Evolutionary conservation across 1,140 invertebrate genomes (phyloP), one percentile per base, ranked within the genome.

Genomic region (Aphaenogaster floridana): DNA sequence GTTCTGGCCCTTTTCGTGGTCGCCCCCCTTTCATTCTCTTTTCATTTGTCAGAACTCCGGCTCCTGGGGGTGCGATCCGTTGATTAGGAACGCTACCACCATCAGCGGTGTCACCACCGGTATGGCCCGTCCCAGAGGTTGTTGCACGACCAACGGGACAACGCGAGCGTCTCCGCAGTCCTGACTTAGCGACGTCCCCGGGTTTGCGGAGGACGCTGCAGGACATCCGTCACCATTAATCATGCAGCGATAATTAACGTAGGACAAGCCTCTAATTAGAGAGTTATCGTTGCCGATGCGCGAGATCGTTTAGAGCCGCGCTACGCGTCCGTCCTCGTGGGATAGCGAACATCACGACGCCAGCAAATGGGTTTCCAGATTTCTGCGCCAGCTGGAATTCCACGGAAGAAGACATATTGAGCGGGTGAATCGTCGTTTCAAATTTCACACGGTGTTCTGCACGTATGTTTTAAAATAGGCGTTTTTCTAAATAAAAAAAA

Each of bases 211-310:
- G 80, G 42, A 76, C 69, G 69, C 45, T 39, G 69, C 45, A 57
- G 77, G 28, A 84, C 74, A 90, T 87, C 88, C 77, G 87, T 89
- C 91, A 89, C 87, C 89, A 93, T 91, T 92, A 92, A 93, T 93
- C 91, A 92, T 88, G 52, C 85, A 59, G 45, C 86, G 85, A 91
- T 92, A 92, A 92, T 92, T 92, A 92, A 91, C 91, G 80, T 86
- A 72, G 85, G 89, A 89, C 90, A 91, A 83, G 76, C 87, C 88
- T 88, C 91, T 92, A 92, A 92, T 92, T 92, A 91, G 89, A 92
- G 90, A 92, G 88, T 92, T 92, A 92, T 92, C 88, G 88, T 74
- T 86, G 45, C 78, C 80, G 87, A 89, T 91, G 90, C 87, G 78
- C 89, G 76, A 45, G 76, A 79, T 69, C 85, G 85, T 59, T 81